A percentile compares a stretch with the other conserved stretches of the same genome.
These are phyloP conservation scores for Naso thynnoides DNA, from an alignment of 2,797 vertebrate species.

Conservation along the genomic window DNA sequence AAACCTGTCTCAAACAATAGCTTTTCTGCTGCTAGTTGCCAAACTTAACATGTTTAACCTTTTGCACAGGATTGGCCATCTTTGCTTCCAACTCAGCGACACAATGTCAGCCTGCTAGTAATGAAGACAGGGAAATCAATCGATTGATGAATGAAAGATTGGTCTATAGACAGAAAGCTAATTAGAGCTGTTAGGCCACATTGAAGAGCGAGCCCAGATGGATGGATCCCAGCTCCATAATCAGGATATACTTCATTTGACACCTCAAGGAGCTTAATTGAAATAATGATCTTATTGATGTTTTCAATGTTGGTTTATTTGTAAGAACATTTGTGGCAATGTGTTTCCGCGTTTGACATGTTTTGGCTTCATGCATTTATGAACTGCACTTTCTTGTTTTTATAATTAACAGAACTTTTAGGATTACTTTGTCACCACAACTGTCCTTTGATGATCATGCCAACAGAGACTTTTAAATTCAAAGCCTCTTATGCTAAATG, in stretches of 20 bases:
- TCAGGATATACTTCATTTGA: constrained; percentile 77
- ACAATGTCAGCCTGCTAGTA: constrained; percentile 67
- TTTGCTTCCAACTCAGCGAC: constrained; percentile 65
- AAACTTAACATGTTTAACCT: constrained; percentile 81
- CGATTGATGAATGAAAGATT: constrained; percentile 86
- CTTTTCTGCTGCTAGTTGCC: constrained; percentile 49
- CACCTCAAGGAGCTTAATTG: constrained; percentile 72
- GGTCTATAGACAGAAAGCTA: constrained; percentile 81
- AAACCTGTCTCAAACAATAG: constrained; percentile 57
- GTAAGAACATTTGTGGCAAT: constrained; percentile 32
- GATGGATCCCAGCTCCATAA: constrained; percentile 73
- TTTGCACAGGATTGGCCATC: constrained; percentile 66
- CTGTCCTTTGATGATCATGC: constrained; percentile 55
- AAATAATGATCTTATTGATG: constrained; percentile 75
- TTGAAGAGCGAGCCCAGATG: constrained; percentile 72
- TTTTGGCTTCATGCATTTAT: not conserved
- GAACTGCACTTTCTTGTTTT: not conserved
- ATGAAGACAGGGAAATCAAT: constrained; percentile 85
- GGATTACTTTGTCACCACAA: constrained; percentile 21
- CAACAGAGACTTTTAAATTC: constrained; percentile 49
- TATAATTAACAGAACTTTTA: constrained; percentile 50
- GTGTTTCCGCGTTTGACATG: not conserved
- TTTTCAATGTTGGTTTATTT: constrained; percentile 54
- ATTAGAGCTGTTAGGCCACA: constrained; percentile 76
- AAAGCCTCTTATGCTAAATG: constrained; percentile 72